These are phyloP conservation scores for Spialia ferax DNA, from an alignment of 2,888 invertebrate species.

Conservation along the genomic window DNA sequence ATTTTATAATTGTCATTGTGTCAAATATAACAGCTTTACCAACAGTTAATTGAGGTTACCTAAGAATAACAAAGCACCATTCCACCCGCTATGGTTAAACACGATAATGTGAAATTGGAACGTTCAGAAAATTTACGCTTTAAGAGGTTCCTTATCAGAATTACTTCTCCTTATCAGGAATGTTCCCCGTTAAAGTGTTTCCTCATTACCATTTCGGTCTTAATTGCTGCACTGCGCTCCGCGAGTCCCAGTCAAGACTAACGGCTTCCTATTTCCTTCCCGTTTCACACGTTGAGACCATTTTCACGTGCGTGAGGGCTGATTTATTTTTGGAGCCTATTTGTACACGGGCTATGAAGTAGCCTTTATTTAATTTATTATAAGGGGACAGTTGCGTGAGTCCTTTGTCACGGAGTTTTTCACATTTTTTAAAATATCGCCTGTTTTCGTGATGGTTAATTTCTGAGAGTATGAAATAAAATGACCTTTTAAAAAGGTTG, in stretches of 20 bases:
- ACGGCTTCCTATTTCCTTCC: conserved; percentile 23
- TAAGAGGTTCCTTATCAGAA: conserved; percentile 22
- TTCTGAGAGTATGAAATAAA: no score
- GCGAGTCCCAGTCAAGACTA: conserved; percentile 11
- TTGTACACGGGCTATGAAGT: background rate
- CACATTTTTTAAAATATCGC: background rate
- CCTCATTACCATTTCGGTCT: conserved; percentile 25
- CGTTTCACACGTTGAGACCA: conserved; percentile 27
- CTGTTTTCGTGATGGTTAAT: background rate
- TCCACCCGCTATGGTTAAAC: conserved; percentile 3
- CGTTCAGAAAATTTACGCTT: conserved; percentile 3
- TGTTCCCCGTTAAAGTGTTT: conserved; percentile 18
- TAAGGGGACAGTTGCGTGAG: background rate
- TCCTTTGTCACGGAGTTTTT: background rate
- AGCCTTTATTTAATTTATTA: background rate
- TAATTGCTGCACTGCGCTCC: conserved; percentile 22
- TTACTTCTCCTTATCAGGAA: conserved; percentile 12
- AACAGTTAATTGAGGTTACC: background rate
- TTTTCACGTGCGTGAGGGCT: conserved; percentile 21
- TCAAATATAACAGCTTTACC: background rate
- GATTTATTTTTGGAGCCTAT: background rate
- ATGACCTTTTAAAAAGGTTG: no score
- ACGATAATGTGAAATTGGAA: background rate
- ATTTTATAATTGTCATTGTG: no score
- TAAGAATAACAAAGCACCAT: background rate